Conservation (phyloP, 2,113 vertebrate genomes). For the Oceanodroma tethys region DNA sequence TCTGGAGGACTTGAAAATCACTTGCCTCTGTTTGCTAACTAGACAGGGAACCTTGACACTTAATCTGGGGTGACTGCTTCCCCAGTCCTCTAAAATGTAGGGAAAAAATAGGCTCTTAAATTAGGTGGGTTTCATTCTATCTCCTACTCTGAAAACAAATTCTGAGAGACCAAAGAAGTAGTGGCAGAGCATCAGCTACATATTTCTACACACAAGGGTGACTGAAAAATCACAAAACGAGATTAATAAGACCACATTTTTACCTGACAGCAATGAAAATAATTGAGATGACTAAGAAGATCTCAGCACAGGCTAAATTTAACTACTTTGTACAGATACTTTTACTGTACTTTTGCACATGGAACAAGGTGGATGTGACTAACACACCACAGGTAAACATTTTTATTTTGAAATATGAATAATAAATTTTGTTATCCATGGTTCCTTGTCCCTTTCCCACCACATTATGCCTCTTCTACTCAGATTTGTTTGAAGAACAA, state of each 20-base stretch:
- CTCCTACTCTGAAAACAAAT: background rate
- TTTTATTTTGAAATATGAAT: background rate
- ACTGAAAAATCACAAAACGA: background rate
- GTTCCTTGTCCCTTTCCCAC: background rate
- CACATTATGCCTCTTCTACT: background rate
- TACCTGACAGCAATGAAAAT: background rate
- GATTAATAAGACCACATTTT: background rate
- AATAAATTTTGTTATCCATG: background rate
- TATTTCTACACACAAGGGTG: background rate
- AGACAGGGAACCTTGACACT: background rate
- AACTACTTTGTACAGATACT: background rate
- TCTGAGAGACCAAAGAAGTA: background rate
- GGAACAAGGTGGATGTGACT: background rate
- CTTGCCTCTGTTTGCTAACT: background rate
- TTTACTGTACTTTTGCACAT: background rate
- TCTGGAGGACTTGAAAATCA: background rate
- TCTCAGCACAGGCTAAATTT: background rate
- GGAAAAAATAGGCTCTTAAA: background rate
- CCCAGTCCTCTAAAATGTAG: background rate
- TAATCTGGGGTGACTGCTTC: background rate
- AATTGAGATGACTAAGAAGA: background rate
- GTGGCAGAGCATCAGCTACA: background rate
- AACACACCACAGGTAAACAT: background rate
- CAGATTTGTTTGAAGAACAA: background rate
- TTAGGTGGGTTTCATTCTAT: background rate